Percentiles rank a stretch among this genome's conserved stretches.
phyloP scores from a whole-genome alignment of 2,113 vertebrate species.

The Tylochromis polylepis region DNA sequence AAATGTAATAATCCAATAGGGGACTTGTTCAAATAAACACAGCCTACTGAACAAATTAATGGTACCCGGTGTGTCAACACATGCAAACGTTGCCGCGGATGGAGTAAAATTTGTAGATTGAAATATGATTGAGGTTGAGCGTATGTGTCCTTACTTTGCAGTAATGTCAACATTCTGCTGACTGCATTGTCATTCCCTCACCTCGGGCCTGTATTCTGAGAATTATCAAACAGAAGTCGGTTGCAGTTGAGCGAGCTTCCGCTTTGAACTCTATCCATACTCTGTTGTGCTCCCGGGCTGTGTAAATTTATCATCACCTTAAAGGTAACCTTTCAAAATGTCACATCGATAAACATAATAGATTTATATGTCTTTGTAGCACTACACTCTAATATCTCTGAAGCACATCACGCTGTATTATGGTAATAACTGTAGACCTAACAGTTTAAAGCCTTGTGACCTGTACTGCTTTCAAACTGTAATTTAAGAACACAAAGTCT shows the following conservation, averaged over 20 bases:
- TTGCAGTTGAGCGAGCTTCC: neutral
- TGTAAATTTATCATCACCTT: conserved; percentile 27
- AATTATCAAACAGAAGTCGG: neutral
- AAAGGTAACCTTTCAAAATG: conserved; percentile 61
- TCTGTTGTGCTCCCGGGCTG: neutral
- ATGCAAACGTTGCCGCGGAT: neutral
- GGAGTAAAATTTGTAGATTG: neutral
- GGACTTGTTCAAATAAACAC: neutral
- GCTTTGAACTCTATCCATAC: neutral
- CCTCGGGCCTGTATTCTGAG: neutral
- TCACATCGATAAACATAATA: conserved; percentile 14
- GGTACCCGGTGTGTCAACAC: neutral
- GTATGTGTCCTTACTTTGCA: neutral
- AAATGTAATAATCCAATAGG: neutral
- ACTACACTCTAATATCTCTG: neutral
- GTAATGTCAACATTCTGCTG: neutral
- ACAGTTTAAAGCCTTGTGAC: neutral
- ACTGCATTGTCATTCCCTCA: neutral
- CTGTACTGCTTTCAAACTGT: neutral
- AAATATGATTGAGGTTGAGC: neutral
- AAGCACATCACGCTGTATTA: neutral
- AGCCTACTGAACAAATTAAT: neutral
- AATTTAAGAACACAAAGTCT: neutral
- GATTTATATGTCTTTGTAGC: conserved; percentile 12
- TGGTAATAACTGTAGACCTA: neutral